Percentiles rank a stretch among this genome's conserved stretches.
Evolutionary conservation across 2,888 invertebrate genomes (phyloP).

Genomic region (Leptarthrus brevirostris): DNA sequence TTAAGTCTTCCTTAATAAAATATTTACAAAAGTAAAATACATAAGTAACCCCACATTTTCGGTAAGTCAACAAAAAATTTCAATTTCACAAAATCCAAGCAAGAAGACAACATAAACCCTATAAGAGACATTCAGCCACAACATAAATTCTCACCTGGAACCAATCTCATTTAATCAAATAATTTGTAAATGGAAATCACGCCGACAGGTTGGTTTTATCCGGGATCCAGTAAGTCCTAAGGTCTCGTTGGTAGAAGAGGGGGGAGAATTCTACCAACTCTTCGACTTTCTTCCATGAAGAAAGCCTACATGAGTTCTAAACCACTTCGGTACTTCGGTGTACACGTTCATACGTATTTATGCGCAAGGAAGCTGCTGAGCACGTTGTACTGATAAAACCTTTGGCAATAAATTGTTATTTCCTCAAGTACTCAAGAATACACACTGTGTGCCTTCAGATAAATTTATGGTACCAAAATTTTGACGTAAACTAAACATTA

Average conservation of each 20-base stretch:
- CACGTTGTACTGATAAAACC: slow-evolving; percentile 26
- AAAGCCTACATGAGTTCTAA: too few relatives aligned
- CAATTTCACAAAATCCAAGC: background rate
- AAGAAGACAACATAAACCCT: slow-evolving; percentile 27
- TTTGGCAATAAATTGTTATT: slow-evolving; percentile 45
- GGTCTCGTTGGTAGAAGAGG: too few relatives aligned
- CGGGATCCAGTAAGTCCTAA: slow-evolving; percentile 19
- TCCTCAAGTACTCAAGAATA: slow-evolving; percentile 42
- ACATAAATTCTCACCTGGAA: slow-evolving; percentile 50
- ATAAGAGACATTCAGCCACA: slow-evolving; percentile 40
- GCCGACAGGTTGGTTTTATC: slow-evolving; percentile 51
- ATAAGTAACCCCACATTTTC: background rate
- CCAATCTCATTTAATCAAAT: slow-evolving; percentile 51
- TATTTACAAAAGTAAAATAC: too few relatives aligned
- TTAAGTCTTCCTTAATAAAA: background rate
- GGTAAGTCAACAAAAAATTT: slow-evolving; percentile 1
- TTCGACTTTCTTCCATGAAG: too few relatives aligned
- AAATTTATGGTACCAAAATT: slow-evolving; percentile 46
- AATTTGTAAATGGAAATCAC: slow-evolving; percentile 52
- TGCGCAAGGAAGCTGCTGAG: slow-evolving; percentile 22
- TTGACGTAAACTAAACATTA: slow-evolving; percentile 49
- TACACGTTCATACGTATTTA: too few relatives aligned
- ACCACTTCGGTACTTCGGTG: too few relatives aligned
- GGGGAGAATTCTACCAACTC: too few relatives aligned
- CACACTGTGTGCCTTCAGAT: slow-evolving; percentile 32